Evolutionary conservation across 2,113 vertebrate species (phyloP), one percentile per base, ranked within the genome.

Genomic region (Leuciscus idus): DNA sequence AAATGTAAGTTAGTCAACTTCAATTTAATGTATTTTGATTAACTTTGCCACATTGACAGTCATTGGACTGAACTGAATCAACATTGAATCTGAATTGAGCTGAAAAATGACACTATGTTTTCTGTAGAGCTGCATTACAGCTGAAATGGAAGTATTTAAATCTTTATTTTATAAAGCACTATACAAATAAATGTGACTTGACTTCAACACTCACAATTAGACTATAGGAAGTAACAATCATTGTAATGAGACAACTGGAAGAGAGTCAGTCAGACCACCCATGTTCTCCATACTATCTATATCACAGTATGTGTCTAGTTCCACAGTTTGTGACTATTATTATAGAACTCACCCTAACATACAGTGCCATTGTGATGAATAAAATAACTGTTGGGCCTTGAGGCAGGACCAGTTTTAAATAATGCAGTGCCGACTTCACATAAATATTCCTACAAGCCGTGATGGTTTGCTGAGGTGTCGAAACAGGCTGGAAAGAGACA

Each of bases 381-480:
- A 82, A 83, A 55, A n/a, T 0, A 82, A 50, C 23, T 15, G 2
- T 21, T 66, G 7, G 43, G 61, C 13, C 39, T 46, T 72, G 7
- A 70, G 62, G 48, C 46, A 19, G 46, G 64, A 55, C 62, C 28
- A 21, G 23, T 55, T 83, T 83, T 83, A 70, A 68, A 72, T 72
- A 83, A 83, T 43, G 50, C 81, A 59, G 66, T 36, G 33, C 6
- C 6, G 23, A 70, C 11, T 33, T 61, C 66, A 73, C 48, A 83
- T 83, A 7, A 72, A 73, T 73, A 83, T 73, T 43, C 50, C 50
- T 57, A 50, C 21, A 59, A 12, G 66, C 50, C 5, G 8, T 55
- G 48, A 72, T 72, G 48, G 48, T 73, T 83, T 73, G 66, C 50
- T 33, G n/a, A 80, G 43, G 81, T 85, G 77, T 82, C 26, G 17